phyloP scores from a whole-genome alignment of 2,113 vertebrate genomes.

The Engystomops pustulosus region DNA sequence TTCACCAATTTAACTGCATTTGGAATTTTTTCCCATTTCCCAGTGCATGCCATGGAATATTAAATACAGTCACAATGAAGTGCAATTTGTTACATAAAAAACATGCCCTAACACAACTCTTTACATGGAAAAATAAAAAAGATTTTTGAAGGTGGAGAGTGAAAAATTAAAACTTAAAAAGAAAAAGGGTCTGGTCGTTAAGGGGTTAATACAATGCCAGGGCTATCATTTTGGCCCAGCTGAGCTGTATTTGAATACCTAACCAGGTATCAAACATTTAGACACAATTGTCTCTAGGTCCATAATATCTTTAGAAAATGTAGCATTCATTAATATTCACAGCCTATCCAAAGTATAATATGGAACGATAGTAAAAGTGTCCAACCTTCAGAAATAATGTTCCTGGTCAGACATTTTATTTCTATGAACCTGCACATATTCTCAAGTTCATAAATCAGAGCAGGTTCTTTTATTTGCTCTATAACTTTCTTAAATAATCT shows the following conservation, averaged over 20 bases:
- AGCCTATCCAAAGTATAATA: not conserved
- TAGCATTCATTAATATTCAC: slow-evolving; percentile 12
- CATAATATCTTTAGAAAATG: not conserved
- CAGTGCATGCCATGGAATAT: too few species aligned
- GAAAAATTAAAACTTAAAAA: too few species aligned
- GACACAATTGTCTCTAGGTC: not conserved
- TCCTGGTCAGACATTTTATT: slow-evolving; percentile 9
- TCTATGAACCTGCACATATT: slow-evolving; percentile 1
- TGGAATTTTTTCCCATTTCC: too few species aligned
- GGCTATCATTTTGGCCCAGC: not conserved
- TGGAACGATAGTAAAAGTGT: slow-evolving; percentile 4
- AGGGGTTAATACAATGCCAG: slow-evolving; percentile 12
- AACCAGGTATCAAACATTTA: not conserved
- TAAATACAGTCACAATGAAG: too few species aligned
- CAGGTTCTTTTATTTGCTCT: not conserved
- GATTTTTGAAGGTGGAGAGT: too few species aligned
- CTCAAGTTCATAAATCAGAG: not conserved
- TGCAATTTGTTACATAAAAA: too few species aligned
- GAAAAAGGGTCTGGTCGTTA: too few species aligned
- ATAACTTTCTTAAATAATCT: not conserved
- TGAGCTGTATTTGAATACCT: not conserved
- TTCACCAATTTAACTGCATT: too few species aligned
- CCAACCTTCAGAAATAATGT: slow-evolving; percentile 22
- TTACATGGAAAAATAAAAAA: too few species aligned
- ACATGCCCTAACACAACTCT: too few species aligned